phyloP scores from a whole-genome alignment of 2,888 invertebrate genomes.

The Pristionchus mayeri region DNA sequence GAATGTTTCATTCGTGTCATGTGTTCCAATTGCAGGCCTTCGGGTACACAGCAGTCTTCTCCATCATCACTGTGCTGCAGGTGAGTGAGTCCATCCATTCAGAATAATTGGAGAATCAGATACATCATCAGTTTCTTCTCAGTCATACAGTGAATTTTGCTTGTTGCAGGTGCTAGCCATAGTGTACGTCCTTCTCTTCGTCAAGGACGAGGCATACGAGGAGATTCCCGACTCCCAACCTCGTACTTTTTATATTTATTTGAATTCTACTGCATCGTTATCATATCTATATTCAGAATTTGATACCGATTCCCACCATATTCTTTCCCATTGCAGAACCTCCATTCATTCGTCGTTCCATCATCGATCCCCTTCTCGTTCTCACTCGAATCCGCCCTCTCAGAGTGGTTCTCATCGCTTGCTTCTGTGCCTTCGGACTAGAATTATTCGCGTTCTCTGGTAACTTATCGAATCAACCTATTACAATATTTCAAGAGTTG shows the following conservation, averaged over 20 bases:
- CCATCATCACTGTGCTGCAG: conserved; percentile 22
- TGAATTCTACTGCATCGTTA: too few species aligned
- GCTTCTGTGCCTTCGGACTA: conserved; percentile 41
- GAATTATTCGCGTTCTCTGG: conserved; percentile 49
- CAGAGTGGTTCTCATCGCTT: conserved; percentile 36
- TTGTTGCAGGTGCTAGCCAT: conserved; percentile 31
- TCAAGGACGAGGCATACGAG: conserved; percentile 39
- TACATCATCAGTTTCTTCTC: too few species aligned
- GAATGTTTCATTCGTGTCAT: too few species aligned
- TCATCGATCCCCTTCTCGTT: conserved; percentile 39
- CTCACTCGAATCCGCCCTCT: conserved; percentile 40
- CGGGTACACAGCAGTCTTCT: conserved; percentile 42
- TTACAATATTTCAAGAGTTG: too few species aligned
- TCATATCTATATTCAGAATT: too few species aligned
- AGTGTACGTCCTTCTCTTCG: conserved; percentile 34
- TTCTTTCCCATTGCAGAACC: not conserved
- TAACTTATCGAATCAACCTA: too few species aligned
- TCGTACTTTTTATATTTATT: conserved; percentile 22
- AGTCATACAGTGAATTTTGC: not conserved
- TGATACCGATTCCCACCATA: too few species aligned
- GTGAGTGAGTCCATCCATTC: conserved; percentile 19
- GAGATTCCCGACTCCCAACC: conserved; percentile 39
- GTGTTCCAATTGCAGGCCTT: not conserved
- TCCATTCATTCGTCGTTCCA: conserved; percentile 38
- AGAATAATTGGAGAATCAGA: too few species aligned